Evolutionary conservation across 2,888 invertebrate species (phyloP), one percentile per base, ranked within the genome.

Genomic region (Aleiodes alternator): DNA sequence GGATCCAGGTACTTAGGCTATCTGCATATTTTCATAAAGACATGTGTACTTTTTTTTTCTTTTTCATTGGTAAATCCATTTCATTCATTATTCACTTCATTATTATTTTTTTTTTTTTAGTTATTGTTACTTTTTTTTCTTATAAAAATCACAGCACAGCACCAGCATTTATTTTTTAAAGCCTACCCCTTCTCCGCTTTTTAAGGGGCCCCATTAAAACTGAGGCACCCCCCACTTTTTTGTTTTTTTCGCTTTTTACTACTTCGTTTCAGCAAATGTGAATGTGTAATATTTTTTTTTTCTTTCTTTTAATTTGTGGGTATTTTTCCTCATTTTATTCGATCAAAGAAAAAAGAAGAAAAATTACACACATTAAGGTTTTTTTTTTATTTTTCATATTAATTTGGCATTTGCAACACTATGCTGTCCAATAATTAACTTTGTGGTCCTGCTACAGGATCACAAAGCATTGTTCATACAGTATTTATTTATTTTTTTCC

Each of bases 121-220:
- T 77, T 76, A n/a, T 55, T 72, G 69, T 80, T 70, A n/a, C 74
- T 81, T 80, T 77, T 81, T 69, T 80, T 77, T 82, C 84, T 84
- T 85, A 86, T 83, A 87, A 87, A 88, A 87, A 88, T 86, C 87
- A 86, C 87, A 87, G 87, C 86, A 84, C 87, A 87, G 87, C 87
- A 86, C 86, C 87, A 86, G 85, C 85, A 84, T 83, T 85, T 83
- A 83, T 83, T 82, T 83, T 82, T 83, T 80, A 83, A 85, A 86
- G 83, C 85, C 86, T 80, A 84, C 82, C 84, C 83, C 77, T 80
- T 81, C 81, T 84, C 84, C 84, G 80, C 81, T 77, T 50, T 23
- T 9, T 77, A 80, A 23, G 23, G 68, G 77, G 82, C 80, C 85
- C 78, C 84, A 85, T 82, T 86, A 85, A 87, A 86, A 87, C 84